phyloP scores from a whole-genome alignment of 2,797 vertebrate species.

The Sebastolobus altivelis region DNA sequence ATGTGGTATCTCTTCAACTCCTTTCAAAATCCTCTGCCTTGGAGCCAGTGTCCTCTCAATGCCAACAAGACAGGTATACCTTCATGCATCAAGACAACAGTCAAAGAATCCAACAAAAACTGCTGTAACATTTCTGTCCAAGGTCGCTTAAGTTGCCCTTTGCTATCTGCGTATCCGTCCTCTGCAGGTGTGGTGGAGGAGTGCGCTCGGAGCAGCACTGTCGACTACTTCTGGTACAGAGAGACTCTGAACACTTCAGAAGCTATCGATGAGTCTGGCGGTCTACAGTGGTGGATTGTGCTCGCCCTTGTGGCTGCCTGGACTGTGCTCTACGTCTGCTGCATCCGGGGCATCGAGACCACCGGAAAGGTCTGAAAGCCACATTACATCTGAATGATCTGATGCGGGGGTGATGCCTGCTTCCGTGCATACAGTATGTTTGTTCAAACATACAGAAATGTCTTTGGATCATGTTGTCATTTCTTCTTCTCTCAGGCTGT shows the following conservation, averaged over 20 bases:
- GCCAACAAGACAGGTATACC: slow-evolving; percentile 87
- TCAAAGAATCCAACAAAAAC: neutral
- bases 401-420: slow-evolving; percentile 31
- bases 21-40: slow-evolving; percentile 95
- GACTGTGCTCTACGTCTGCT: slow-evolving; percentile 90
- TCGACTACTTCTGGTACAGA: slow-evolving; percentile 96
- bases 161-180: neutral
- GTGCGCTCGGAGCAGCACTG: slow-evolving; percentile 88
- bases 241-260: slow-evolving; percentile 91
- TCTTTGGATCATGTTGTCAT: neutral
- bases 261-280: slow-evolving; percentile 84
- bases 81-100: neutral
- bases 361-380: slow-evolving; percentile 90
- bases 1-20: slow-evolving; percentile 99
- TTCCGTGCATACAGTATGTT: neutral
- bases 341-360: slow-evolving; percentile 94
- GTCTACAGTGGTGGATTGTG: slow-evolving; percentile 92
- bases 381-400: neutral
- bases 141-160: neutral
- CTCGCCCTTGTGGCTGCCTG: slow-evolving; percentile 88
- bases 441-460: neutral
- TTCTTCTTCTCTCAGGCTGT: slow-evolving; percentile 85
- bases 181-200: slow-evolving; percentile 86
- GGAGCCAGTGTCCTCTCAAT: slow-evolving; percentile 90
- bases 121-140: neutral